These are phyloP conservation scores for Setipinna tenuifilis DNA, from an alignment of 2,797 vertebrate species.

Conservation along the genomic window DNA sequence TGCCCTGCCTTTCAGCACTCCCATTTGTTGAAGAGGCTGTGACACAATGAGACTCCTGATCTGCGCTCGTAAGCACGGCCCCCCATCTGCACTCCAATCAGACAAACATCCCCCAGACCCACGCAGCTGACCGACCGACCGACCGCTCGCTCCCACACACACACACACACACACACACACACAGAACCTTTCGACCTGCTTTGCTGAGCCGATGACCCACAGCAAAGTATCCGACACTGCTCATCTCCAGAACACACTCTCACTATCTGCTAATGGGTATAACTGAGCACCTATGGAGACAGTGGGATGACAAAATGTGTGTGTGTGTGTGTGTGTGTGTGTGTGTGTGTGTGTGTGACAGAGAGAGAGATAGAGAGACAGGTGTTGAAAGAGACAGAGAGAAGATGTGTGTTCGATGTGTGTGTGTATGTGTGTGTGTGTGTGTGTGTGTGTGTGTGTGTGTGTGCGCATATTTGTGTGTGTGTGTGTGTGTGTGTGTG, in stretches of 20 bases:
- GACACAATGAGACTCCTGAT: slow-evolving; percentile 41
- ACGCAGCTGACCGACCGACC: slow-evolving; percentile 34
- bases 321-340: slow-evolving; percentile 4
- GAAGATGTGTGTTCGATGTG: not conserved
- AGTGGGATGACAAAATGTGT: not conserved
- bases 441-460: not conserved
- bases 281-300: slow-evolving; percentile 56
- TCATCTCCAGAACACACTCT: slow-evolving; percentile 44
- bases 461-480: not conserved
- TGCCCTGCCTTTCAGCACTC: slow-evolving; percentile 20
- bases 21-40: slow-evolving; percentile 33
- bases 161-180: not conserved
- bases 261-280: slow-evolving; percentile 55
- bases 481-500: slow-evolving; percentile 6
- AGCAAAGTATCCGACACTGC: too few species aligned
- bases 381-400: not conserved
- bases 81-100: slow-evolving; percentile 68
- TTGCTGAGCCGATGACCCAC: slow-evolving; percentile 59
- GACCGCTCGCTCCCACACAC: too few species aligned
- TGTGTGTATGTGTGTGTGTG: slow-evolving; percentile 8
- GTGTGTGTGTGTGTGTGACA: not conserved
- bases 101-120: slow-evolving; percentile 60
- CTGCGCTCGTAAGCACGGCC: slow-evolving; percentile 40
- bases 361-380: not conserved
- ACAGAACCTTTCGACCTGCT: slow-evolving; percentile 45